Percentiles rank a stretch among this genome's conserved stretches.
phyloP scores from a whole-genome alignment of 2,113 vertebrate genomes.

The Proteles cristata region DNA sequence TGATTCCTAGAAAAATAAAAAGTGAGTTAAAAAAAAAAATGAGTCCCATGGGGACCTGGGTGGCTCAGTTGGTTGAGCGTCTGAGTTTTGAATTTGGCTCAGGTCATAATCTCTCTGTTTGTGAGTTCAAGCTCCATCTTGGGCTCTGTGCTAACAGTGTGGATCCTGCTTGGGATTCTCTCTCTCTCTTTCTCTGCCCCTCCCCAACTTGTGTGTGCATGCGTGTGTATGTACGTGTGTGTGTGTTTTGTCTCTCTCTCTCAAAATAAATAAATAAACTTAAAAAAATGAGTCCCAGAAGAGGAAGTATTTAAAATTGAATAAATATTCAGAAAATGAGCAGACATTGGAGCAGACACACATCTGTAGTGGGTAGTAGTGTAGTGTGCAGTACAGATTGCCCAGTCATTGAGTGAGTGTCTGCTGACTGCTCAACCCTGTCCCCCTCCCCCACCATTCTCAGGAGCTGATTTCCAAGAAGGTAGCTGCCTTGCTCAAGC shows the following conservation, averaged over 20 bases:
- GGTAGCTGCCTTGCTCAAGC: background rate
- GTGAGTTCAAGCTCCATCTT: no score
- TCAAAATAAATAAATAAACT: no score
- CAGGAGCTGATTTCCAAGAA: background rate
- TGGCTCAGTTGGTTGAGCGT: no score
- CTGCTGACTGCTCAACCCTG: background rate
- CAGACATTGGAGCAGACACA: background rate
- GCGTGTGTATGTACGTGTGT: no score
- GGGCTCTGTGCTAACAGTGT: no score
- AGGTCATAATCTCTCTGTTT: no score
- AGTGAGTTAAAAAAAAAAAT: background rate
- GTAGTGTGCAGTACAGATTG: fast-evolving
- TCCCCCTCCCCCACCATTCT: background rate
- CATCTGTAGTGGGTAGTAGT: fast-evolving
- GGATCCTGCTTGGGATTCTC: no score
- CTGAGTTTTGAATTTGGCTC: no score
- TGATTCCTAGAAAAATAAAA: background rate
- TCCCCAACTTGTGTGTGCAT: no score
- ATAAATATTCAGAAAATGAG: background rate
- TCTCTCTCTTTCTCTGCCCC: no score
- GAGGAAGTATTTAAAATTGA: background rate
- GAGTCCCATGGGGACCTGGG: no score
- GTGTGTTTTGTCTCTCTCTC: no score
- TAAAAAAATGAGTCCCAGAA: background rate
- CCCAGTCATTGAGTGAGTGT: background rate